These are phyloP conservation scores for Dasysyrphus tricinctus DNA, from an alignment of 2,888 invertebrate species.

Conservation along the genomic window DNA sequence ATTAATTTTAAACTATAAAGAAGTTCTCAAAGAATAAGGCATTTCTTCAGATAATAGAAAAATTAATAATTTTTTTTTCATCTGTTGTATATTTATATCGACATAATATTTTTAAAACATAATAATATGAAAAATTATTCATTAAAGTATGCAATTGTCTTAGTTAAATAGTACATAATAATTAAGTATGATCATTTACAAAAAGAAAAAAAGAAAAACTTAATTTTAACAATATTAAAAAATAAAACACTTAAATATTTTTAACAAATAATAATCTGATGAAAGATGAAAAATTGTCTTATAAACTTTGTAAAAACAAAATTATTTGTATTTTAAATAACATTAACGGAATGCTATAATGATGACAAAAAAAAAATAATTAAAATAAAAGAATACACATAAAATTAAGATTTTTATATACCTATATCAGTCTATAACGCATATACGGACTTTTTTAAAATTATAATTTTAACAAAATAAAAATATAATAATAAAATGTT, in stretches of 20 bases:
- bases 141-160: conserved; percentile 26
- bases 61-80: not conserved
- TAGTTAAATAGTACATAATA: conserved; percentile 3
- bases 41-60: too few species aligned
- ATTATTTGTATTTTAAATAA: conserved; percentile 36
- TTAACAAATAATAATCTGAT: conserved; percentile 13
- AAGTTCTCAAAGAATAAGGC: too few species aligned
- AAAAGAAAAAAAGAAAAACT: conserved; percentile 25
- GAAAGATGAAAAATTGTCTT: conserved; percentile 12
- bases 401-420: conserved; percentile 4
- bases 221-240: conserved; percentile 24
- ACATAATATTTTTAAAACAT: conserved; percentile 58
- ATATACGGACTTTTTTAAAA: conserved; percentile 63
- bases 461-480: conserved; percentile 27
- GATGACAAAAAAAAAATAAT: conserved; percentile 35
- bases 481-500: conserved; percentile 37
- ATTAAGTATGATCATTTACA: conserved; percentile 31
- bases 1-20: too few species aligned
- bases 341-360: conserved; percentile 64
- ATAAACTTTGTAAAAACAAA: conserved; percentile 12
- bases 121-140: conserved; percentile 1
- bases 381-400: not conserved
- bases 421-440: conserved; percentile 71
- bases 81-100: conserved; percentile 71
- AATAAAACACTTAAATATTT: conserved; percentile 30